Conservation (phyloP, 2,888 invertebrate genomes). For the Amphimallon solstitiale region DNA sequence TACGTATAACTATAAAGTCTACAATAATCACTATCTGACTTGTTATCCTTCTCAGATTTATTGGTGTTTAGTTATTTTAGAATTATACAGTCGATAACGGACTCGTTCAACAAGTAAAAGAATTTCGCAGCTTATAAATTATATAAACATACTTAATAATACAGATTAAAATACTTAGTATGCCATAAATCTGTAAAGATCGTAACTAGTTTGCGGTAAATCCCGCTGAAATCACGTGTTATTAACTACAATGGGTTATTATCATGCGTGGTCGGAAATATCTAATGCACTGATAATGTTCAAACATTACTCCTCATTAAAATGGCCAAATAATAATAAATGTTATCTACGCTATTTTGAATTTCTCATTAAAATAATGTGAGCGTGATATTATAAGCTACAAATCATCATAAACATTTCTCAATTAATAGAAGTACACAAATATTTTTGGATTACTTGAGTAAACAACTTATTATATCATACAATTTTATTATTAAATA, state of each 20-base stretch:
- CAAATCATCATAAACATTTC: too few species aligned
- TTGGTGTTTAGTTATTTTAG: slow-evolving; percentile 14
- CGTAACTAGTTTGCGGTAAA: slow-evolving; percentile 8
- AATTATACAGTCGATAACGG: slow-evolving; percentile 15
- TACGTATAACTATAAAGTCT: slow-evolving; percentile 1
- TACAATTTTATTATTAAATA: too few species aligned
- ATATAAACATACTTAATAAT: slow-evolving; percentile 32
- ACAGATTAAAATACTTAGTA: slow-evolving; percentile 24
- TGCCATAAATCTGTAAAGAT: slow-evolving; percentile 8
- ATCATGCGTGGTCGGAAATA: slow-evolving; percentile 19
- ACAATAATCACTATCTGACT: slow-evolving; percentile 4
- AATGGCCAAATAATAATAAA: slow-evolving; percentile 4
- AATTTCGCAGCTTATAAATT: slow-evolving; percentile 22
- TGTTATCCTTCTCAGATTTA: slow-evolving; percentile 16
- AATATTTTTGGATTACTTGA: too few species aligned
- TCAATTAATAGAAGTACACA: too few species aligned
- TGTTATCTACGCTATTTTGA: slow-evolving; percentile 9
- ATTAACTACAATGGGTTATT: slow-evolving; percentile 17
- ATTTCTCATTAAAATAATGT: neutral
- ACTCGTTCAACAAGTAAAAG: neutral
- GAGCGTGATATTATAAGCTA: neutral
- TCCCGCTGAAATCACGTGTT: neutral
- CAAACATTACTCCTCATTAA: slow-evolving; percentile 19
- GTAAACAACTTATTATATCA: too few species aligned
- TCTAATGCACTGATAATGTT: slow-evolving; percentile 6